Percentiles rank a stretch among this genome's conserved stretches.
These are phyloP conservation scores for Sebastes miniatus DNA, from an alignment of 2,797 vertebrate species.

Conservation along the genomic window DNA sequence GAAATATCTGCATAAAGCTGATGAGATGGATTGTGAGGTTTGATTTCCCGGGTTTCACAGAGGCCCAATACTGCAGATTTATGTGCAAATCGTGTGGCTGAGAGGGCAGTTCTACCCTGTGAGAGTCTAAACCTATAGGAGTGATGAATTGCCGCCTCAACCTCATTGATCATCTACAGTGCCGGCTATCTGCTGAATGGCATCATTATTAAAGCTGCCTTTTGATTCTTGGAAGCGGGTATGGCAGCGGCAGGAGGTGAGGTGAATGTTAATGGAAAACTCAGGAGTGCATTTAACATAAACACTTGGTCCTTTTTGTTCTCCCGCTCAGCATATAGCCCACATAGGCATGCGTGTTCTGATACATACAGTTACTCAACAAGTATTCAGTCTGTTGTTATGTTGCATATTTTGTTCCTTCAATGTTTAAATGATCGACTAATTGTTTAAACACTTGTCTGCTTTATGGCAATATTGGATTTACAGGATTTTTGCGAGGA, in stretches of 20 bases:
- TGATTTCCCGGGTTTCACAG: conserved; percentile 55
- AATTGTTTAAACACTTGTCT: neutral
- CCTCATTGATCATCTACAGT: conserved; percentile 75
- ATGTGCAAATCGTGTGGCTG: conserved; percentile 61
- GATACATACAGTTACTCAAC: neutral
- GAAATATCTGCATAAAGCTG: conserved; percentile 61
- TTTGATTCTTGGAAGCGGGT: conserved; percentile 51
- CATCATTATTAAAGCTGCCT: conserved; percentile 65
- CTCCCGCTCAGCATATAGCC: neutral
- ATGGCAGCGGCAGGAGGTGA: conserved; percentile 34
- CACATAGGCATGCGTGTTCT: neutral
- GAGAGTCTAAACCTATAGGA: conserved; percentile 59
- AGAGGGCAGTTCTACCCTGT: conserved; percentile 42
- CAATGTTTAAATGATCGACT: neutral
- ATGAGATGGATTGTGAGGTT: conserved; percentile 63
- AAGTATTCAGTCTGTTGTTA: neutral
- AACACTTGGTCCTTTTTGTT: conserved; percentile 26
- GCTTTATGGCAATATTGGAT: neutral
- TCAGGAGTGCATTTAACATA: conserved; percentile 33
- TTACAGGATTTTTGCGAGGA: neutral
- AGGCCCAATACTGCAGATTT: conserved; percentile 60
- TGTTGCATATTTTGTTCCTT: neutral
- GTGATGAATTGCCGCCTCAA: conserved; percentile 73
- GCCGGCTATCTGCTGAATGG: conserved; percentile 54
- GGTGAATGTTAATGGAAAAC: conserved; percentile 58